Evolutionary conservation across 2,113 vertebrate genomes (phyloP).

Genomic region (Leuciscus idus): DNA sequence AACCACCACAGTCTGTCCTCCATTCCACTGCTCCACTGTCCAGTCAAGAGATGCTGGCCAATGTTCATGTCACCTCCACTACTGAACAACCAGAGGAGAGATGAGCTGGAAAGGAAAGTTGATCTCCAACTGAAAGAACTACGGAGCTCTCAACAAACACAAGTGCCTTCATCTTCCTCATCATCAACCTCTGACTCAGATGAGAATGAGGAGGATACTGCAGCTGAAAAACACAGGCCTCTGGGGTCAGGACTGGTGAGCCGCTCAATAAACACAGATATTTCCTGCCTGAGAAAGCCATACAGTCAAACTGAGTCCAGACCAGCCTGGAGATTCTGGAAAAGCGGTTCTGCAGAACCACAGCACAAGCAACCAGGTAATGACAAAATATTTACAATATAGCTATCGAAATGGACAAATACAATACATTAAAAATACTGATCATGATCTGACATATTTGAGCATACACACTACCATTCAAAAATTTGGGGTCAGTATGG

Average conservation of each 20-base stretch:
- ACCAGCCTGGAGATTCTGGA: slow-evolving; percentile 81
- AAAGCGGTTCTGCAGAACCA: slow-evolving; percentile 72
- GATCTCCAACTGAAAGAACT: slow-evolving; percentile 62
- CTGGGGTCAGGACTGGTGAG: slow-evolving; percentile 51
- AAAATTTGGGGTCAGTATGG: not conserved
- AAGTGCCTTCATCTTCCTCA: slow-evolving; percentile 25
- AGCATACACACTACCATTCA: not conserved
- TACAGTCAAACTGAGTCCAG: slow-evolving; percentile 48
- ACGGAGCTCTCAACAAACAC: slow-evolving; percentile 54
- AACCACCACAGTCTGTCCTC: slow-evolving; percentile 41
- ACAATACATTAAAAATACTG: not conserved
- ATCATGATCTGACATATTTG: not conserved
- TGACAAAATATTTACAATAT: not conserved
- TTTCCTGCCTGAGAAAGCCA: slow-evolving; percentile 57
- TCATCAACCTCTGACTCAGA: slow-evolving; percentile 58
- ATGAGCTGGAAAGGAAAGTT: slow-evolving; percentile 50
- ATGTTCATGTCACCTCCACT: slow-evolving; percentile 44
- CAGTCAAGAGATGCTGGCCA: slow-evolving; percentile 65
- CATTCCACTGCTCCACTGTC: slow-evolving; percentile 46
- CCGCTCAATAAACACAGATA: slow-evolving; percentile 66
- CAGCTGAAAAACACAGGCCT: slow-evolving; percentile 39
- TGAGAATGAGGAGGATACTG: slow-evolving; percentile 55
- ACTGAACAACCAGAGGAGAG: slow-evolving; percentile 43
- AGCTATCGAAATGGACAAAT: not conserved
- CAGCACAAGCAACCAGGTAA: slow-evolving; percentile 77